Conservation (phyloP, 2,797 vertebrate genomes). For the Distichodus sexfasciatus region DNA sequence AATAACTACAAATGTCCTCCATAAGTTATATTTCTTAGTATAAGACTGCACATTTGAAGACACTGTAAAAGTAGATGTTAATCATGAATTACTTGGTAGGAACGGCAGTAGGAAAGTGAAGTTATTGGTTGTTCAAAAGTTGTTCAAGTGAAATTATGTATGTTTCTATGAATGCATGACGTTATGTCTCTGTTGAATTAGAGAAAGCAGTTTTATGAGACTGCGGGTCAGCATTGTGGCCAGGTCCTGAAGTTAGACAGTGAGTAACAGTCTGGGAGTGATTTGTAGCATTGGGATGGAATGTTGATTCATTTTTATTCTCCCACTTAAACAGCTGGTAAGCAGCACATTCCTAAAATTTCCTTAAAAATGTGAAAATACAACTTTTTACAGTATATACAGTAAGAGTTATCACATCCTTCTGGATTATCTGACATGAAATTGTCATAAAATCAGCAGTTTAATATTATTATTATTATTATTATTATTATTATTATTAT, state of each 20-base stretch:
- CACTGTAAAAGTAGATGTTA: too few species aligned
- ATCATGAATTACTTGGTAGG: too few species aligned
- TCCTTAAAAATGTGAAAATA: not conserved
- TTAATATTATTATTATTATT: not conserved
- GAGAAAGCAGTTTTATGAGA: not conserved
- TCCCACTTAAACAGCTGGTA: not conserved
- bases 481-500: too few species aligned
- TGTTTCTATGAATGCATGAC: not conserved
- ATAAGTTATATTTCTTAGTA: too few species aligned
- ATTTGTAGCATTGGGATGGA: not conserved
- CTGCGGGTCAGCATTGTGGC: not conserved
- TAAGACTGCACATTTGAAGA: too few species aligned
- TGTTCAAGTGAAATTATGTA: conserved; percentile 21
- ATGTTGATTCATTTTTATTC: not conserved
- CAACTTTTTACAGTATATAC: too few species aligned
- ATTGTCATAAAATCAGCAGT: too few species aligned
- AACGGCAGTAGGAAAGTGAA: too few species aligned
- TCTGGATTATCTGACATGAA: too few species aligned
- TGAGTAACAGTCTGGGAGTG: not conserved
- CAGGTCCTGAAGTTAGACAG: not conserved
- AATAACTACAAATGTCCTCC: too few species aligned
- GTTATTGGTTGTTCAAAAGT: too few species aligned
- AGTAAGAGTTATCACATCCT: too few species aligned
- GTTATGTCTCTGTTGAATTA: not conserved
- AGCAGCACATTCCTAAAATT: not conserved